Conservation (phyloP, 2,888 invertebrate species). For the Hyppa rectilinea region DNA sequence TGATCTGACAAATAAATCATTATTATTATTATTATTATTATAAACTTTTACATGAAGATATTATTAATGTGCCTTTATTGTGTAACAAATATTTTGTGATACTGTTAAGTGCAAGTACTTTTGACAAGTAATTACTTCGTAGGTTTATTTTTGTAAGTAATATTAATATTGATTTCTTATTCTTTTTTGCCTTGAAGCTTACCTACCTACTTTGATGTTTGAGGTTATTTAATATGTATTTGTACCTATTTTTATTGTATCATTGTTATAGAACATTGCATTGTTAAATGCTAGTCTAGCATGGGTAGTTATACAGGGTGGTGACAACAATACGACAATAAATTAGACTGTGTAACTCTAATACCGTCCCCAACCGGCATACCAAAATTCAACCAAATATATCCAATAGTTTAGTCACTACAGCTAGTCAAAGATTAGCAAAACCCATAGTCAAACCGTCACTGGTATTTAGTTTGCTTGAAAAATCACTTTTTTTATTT, state of each 20-base stretch:
- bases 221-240: not conserved
- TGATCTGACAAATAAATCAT: too few species aligned
- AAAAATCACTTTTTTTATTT: too few species aligned
- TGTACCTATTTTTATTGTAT: not conserved
- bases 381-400: too few species aligned
- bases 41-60: slow-evolving; percentile 31
- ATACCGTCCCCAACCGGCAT: too few species aligned
- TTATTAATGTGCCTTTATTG: slow-evolving; percentile 49
- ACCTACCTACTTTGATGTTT: not conserved
- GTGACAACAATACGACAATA: too few species aligned
- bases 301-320: not conserved
- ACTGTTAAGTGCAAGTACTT: slow-evolving; percentile 41
- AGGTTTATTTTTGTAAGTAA: not conserved
- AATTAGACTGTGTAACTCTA: too few species aligned
- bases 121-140: slow-evolving; percentile 6
- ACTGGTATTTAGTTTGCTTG: too few species aligned
- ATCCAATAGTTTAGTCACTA: too few species aligned
- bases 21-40: too few species aligned
- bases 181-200: not conserved
- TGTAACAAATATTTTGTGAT: slow-evolving; percentile 55
- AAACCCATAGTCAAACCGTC: too few species aligned
- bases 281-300: not conserved
- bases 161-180: not conserved
- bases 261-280: not conserved
- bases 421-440: too few species aligned